These are phyloP conservation scores for Galaxea fascicularis DNA, from an alignment of 92 coral and sea anemone genomes.

Conservation along the genomic window DNA sequence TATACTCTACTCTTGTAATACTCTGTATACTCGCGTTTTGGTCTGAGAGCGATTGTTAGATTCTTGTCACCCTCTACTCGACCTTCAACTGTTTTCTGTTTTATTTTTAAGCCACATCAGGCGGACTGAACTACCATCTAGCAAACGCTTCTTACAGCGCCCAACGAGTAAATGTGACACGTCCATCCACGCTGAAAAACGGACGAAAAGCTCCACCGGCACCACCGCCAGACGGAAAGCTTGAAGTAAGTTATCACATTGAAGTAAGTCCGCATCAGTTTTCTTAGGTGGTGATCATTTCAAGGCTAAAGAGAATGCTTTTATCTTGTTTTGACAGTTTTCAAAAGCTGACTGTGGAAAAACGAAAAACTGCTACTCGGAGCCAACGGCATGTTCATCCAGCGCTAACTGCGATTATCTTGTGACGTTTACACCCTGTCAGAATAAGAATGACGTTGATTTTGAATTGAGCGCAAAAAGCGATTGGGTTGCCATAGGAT, in stretches of 20 bases:
- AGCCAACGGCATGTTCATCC: conserved; percentile 65
- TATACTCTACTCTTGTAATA: no score
- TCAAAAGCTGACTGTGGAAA: conserved; percentile 65
- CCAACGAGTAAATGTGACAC: conserved; percentile 57
- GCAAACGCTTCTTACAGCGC: conserved; percentile 73
- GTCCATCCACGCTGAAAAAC: conserved; percentile 60
- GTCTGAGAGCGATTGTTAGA: no score
- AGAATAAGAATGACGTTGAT: conserved; percentile 35
- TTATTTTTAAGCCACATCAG: conserved; percentile 56
- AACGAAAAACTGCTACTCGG: conserved; percentile 74
- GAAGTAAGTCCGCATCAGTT: no score
- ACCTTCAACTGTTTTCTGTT: background rate
- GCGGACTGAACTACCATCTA: conserved; percentile 64
- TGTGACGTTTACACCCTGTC: conserved; percentile 61
- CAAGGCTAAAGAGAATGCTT: no score
- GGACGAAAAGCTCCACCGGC: conserved; percentile 61
- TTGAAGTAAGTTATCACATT: conserved; percentile 12
- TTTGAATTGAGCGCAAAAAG: conserved; percentile 77
- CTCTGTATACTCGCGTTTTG: no score
- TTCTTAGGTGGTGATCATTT: no score
- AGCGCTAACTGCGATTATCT: conserved; percentile 73
- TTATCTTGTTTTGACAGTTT: conserved; percentile 33
- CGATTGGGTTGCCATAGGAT: conserved; percentile 83
- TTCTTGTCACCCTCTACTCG: no score
- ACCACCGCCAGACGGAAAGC: conserved; percentile 55